Evolutionary conservation across 2,797 vertebrate genomes (phyloP).

Genomic region (Monodelphis domestica): DNA sequence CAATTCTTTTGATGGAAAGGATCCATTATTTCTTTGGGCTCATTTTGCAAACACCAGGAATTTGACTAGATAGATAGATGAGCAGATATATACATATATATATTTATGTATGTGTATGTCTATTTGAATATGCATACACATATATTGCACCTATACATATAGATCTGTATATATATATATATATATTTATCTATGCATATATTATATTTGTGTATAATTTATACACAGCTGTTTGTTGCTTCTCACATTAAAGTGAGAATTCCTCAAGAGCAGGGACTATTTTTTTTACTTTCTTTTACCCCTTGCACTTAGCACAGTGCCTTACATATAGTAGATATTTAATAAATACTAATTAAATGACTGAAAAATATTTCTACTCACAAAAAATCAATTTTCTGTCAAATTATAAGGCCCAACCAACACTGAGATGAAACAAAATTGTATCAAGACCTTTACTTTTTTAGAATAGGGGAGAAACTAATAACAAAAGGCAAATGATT

Average conservation of each 20-base stretch:
- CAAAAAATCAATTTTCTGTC: conserved; percentile 58
- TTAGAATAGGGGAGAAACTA: not conserved
- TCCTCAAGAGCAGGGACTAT: not conserved
- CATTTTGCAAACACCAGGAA: too few species aligned
- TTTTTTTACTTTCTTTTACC: not conserved
- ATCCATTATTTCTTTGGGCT: too few species aligned
- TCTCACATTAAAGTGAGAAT: not conserved
- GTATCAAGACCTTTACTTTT: conserved; percentile 6
- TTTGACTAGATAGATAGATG: too few species aligned
- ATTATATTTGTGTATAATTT: not conserved
- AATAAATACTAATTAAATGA: not conserved
- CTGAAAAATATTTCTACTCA: conserved; percentile 54
- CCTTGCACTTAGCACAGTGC: not conserved
- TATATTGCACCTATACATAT: too few species aligned
- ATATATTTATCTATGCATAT: not conserved
- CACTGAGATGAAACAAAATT: conserved; percentile 26
- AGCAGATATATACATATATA: too few species aligned
- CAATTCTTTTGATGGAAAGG: too few species aligned
- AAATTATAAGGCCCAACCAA: not conserved
- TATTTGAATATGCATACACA: too few species aligned
- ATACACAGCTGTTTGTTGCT: not conserved
- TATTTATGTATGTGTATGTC: too few species aligned
- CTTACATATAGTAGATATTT: not conserved
- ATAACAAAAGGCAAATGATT: conserved; percentile 52
- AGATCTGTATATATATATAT: too few species aligned